Conservation (phyloP, 2,888 invertebrate species). For the Acronicta psi region DNA sequence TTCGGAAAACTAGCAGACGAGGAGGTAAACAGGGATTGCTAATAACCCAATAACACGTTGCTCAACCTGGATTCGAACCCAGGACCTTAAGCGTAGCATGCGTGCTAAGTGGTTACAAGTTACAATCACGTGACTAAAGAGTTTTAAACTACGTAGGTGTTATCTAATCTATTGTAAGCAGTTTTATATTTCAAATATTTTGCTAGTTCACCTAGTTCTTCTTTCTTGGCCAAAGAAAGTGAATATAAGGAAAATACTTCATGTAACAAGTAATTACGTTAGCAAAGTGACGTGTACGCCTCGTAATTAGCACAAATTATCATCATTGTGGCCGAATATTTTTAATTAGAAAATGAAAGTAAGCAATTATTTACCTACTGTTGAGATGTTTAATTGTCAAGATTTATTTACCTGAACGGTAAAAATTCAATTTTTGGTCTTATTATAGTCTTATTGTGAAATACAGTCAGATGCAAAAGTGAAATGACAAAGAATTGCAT, state of each 20-base stretch:
- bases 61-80: too few species aligned
- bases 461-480: constrained; percentile 11
- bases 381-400: constrained; percentile 38
- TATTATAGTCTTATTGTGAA: constrained; percentile 4
- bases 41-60: too few species aligned
- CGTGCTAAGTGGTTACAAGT: too few species aligned
- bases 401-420: constrained; percentile 28
- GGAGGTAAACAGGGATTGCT: too few species aligned
- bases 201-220: background rate
- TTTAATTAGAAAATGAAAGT: constrained; percentile 68
- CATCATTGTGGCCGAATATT: constrained; percentile 46
- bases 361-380: constrained; percentile 22
- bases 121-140: too few species aligned
- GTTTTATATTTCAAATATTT: background rate
- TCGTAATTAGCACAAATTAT: constrained; percentile 55
- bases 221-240: constrained; percentile 36
- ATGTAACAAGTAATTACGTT: constrained; percentile 43
- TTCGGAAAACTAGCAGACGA: too few species aligned
- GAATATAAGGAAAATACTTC: constrained; percentile 36
- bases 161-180: too few species aligned
- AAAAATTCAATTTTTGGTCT: constrained; percentile 21
- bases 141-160: too few species aligned
- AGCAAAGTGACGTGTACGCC: constrained; percentile 36
- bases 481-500: background rate
- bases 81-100: too few species aligned